Base-by-base conservation (phyloP, 64 coral and sea anemone species). In the Montipora cactus region DNA sequence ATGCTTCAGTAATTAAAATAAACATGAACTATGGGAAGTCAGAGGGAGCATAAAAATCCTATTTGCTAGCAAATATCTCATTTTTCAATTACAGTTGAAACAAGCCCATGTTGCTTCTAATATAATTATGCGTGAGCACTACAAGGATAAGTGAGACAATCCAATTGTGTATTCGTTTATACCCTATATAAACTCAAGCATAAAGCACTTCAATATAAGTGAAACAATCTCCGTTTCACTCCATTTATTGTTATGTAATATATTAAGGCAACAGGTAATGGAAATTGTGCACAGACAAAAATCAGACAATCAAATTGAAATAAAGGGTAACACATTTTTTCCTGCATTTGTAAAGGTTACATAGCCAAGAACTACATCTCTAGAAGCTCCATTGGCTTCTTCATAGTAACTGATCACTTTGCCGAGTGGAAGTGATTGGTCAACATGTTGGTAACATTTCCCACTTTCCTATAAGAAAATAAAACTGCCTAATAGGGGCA, bases 351-450 rank as follows among this genome's bases (percentile, higher is more conserved):
- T 86, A 44, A 71, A 86, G 0, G 44, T 62, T 1, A 86, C 82
- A 14, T 45, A 51, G 47, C 47, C 67, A 12, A 87, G 48, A 2
- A 87, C 67, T 2, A 68, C 19, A 87, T 87, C 67, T 10, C 45
- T 51, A 2, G 37, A 21, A 8, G 61, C 67, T 12, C 84, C 68
- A 0, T 47, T 20, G 16, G 21, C 84, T n/a, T 68, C 59, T 87
- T 87, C 19, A 44, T 87, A 87, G 19, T 87, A 72, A 15, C 8
- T 0, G 3, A 19, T 44, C 0, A 87, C 84, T 87, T 74, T 87
- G 8, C 25, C 46, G 16, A 15, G 9, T 48, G 84, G 67, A 9
- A 74, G 45, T 1, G 59, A 21, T 13, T 67, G 18, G 8, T 46
- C 4, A 12, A 87, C 62, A 87, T 87, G 23, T 51, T 18, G 0